Evolutionary conservation across 2,888 invertebrate genomes (phyloP).

Genomic region (Polyploca ridens): DNA sequence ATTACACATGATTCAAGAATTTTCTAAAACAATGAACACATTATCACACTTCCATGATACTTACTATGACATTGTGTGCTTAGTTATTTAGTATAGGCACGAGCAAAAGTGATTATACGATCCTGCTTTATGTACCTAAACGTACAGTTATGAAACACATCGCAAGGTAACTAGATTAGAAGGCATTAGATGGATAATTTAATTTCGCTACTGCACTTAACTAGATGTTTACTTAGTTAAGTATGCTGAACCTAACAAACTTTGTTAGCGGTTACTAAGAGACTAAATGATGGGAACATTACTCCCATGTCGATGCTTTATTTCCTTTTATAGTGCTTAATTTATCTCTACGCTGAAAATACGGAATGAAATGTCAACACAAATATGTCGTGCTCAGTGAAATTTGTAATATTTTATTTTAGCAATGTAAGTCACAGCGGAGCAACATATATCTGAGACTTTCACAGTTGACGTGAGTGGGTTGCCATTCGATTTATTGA

Average conservation of each 20-base stretch:
- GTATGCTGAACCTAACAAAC: neutral
- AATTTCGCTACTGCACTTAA: too few species aligned
- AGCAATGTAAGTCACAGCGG: conserved; percentile 3
- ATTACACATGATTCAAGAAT: conserved; percentile 1
- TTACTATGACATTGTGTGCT: neutral
- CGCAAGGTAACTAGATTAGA: neutral
- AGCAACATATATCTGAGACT: conserved; percentile 10
- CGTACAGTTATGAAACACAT: neutral
- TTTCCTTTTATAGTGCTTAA: neutral
- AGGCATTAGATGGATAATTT: neutral
- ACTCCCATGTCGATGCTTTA: neutral
- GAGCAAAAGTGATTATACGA: neutral
- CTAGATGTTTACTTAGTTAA: neutral
- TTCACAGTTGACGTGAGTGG: conserved; percentile 13
- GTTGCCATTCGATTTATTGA: conserved; percentile 9
- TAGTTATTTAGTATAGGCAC: neutral
- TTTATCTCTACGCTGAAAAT: neutral
- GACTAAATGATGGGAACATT: neutral
- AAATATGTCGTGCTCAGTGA: neutral
- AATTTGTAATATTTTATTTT: conserved; percentile 6
- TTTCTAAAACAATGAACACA: neutral
- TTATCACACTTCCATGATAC: neutral
- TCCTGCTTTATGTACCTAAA: neutral
- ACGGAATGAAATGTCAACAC: neutral
- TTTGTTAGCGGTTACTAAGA: neutral